Conservation (phyloP, 2,797 vertebrate genomes). For the Pelobates cultripes region DNA sequence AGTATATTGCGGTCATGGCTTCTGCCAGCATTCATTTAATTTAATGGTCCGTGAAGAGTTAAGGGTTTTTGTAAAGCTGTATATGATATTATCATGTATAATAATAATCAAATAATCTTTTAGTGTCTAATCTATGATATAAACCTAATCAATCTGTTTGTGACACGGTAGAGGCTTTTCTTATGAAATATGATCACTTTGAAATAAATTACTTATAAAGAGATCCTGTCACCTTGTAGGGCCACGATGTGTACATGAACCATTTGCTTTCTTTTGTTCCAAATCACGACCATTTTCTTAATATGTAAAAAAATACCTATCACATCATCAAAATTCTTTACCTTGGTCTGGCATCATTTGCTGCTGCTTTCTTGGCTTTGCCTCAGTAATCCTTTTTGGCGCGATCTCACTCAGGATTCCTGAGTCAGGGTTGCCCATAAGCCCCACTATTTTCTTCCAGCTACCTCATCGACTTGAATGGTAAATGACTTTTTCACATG, state of each 20-base stretch:
- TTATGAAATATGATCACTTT: background rate
- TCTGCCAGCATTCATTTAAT: no score
- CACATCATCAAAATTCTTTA: conserved; percentile 55
- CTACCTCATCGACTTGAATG: background rate
- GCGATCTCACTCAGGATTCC: conserved; percentile 14
- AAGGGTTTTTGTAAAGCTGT: no score
- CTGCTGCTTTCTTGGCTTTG: conserved; percentile 26
- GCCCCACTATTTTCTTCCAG: background rate
- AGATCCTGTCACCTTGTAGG: background rate
- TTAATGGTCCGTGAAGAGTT: no score
- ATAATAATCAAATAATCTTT: no score
- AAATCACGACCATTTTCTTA: conserved; percentile 1
- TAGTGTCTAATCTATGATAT: no score
- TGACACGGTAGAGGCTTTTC: background rate
- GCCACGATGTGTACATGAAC: background rate
- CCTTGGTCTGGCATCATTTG: conserved; percentile 29
- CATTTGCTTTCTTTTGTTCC: conserved; percentile 14
- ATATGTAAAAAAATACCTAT: conserved; percentile 40
- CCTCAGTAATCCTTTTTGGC: conserved; percentile 40
- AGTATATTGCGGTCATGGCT: no score
- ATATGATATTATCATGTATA: no score
- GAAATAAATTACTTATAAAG: background rate
- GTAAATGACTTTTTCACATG: background rate
- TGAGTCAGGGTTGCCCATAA: conserved; percentile 35
- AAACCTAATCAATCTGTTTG: no score